phyloP scores from a whole-genome alignment of 1,140 invertebrate species.

The Wasmannia auropunctata region DNA sequence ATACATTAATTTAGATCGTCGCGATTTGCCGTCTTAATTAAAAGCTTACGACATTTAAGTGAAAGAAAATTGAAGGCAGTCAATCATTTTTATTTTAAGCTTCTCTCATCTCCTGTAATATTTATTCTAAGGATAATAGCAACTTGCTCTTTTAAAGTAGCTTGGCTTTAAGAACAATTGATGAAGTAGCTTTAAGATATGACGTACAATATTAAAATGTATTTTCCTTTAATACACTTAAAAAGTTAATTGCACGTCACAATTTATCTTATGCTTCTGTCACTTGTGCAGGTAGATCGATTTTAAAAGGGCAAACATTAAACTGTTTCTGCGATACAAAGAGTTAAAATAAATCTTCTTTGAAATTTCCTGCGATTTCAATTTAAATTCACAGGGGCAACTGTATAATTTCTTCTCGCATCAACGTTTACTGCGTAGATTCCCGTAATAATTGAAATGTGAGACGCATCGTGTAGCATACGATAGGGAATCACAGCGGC shows the following conservation, averaged over 20 bases:
- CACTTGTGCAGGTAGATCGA: background rate
- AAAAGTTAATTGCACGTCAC: background rate
- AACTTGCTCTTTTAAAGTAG: background rate
- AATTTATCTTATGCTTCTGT: background rate
- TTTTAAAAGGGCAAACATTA: background rate
- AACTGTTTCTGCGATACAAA: background rate
- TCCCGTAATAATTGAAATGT: background rate
- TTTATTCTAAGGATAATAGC: background rate
- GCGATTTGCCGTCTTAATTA: background rate
- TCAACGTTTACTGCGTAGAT: background rate
- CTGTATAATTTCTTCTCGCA: background rate
- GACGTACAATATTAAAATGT: background rate
- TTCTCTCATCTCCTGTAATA: background rate
- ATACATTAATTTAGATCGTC: background rate
- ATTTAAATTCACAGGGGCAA: background rate
- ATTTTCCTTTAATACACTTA: background rate
- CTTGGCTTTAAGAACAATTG: slow-evolving; percentile 1
- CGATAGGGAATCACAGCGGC: background rate
- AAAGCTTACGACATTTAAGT: background rate
- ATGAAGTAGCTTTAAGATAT: background rate
- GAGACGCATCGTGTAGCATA: background rate
- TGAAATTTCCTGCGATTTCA: background rate
- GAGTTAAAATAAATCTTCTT: background rate
- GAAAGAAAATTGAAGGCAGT: slow-evolving; percentile 2
- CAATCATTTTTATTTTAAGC: background rate